Evolutionary conservation across 2,113 vertebrate species (phyloP), one percentile per base, ranked within the genome.

Genomic region (Brienomyrus longianalis): DNA sequence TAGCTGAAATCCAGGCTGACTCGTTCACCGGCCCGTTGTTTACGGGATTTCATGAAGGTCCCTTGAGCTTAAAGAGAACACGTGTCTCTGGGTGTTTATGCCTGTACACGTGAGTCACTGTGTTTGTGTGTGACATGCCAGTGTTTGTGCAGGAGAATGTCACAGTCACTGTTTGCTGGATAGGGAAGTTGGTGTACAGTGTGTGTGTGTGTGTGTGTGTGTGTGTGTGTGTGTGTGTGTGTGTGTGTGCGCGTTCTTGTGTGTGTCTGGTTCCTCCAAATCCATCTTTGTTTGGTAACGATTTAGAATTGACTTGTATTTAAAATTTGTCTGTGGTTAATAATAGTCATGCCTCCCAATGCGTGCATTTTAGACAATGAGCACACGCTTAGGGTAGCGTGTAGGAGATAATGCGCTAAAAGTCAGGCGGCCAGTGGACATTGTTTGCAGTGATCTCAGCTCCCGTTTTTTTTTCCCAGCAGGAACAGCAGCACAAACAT

Each of bases 11-110:
- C 83, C 83, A 47, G 83, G n/a, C 6, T 84, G 39, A 48, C 21
- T n/a, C 19, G 43, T 23, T 45, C 83, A 84, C 23, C 31, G 27
- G 43, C 85, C 50, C 19, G 85, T 52, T 87, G n/a, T 27, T 87
- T 54, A 54, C 31, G 35, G 47, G 85, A 87, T n/a, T 87, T 87
- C 31, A 48, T 10, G 45, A 83, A 45, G 2, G 43, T 48, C 83
- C 21, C 17, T 19, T 31, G 51, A 54, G 15, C 6, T 54, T 6
- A 31, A 31, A n/a, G 10, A 83, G 21, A 80, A 19, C 19, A 84
- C 45, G 62, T 89, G 54, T 91, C 80, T 91, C 45, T 83, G 88
- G 74, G 48, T 88, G 19, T 70, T 47, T 88, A 45, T 88, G 87
- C 50, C 77, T 13, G 23, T 48, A 43, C n/a, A 35, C 21, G 39